Base-by-base conservation (phyloP, 2,888 invertebrate species). In the Acanthosepion lycidas region DNA sequence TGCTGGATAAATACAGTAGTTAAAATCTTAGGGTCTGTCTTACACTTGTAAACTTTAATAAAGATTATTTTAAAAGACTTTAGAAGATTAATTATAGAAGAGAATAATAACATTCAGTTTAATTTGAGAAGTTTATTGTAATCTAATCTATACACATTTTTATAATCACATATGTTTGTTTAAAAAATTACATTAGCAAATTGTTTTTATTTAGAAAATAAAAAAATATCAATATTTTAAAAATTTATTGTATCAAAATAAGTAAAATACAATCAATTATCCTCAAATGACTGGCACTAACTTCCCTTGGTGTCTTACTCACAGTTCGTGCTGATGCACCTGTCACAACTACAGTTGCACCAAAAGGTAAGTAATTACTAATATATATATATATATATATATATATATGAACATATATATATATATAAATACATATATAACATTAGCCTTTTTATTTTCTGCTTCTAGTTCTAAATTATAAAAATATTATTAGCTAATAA, bases 271-370 rank as follows among this genome's bases (percentile, higher is more conserved):
- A 33, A 78, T 78, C 12, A n/a, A 23, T n/a, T 78, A 78, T 78
- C 28, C 53, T 42, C 12, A 49, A 93, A 51, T 51, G 51, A 53
- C 33, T 93, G 93, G 53, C 93, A 51, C 93, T 93, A 93, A 93
- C 93, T 93, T 93, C 93, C 93, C 93, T 93, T 93, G 93, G 93
- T 93, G 93, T 93, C 93, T 93, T 93, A 93, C 93, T 93, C 93
- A 93, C 93, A 93, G 93, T 93, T 93, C 93, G 53, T 53, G 51
- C 93, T 93, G 93, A 53, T 49, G 49, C 49, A 93, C 49, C 26
- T 93, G 93, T 93, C 93, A 93, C 93, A 93, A 53, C 53, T 93
- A 51, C 49, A 93, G 53, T 78, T 78, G 78, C 78, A 78, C 78
- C 49, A 26, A 93, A n/a, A 93, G 93, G 93, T 93, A 93, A 93